These are phyloP conservation scores for Habrosyne pyritoides DNA, from an alignment of 2,888 invertebrate genomes.

Conservation along the genomic window DNA sequence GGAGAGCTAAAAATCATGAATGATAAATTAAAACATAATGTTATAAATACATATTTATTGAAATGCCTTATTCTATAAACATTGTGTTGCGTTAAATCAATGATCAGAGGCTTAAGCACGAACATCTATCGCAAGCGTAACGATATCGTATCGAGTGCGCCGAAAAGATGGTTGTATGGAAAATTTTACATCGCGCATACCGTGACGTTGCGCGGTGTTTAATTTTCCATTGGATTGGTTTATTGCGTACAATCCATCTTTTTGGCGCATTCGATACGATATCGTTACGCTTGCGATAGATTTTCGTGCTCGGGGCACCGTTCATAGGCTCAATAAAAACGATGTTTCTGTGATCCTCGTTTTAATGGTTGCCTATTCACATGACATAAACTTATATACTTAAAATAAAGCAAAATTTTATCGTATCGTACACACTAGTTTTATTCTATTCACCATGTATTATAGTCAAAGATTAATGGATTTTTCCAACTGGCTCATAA, in stretches of 20 bases:
- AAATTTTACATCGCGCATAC: too few relatives aligned
- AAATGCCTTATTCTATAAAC: constrained; percentile 12
- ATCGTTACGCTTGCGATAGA: too few relatives aligned
- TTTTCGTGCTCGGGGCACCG: too few relatives aligned
- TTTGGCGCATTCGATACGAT: too few relatives aligned
- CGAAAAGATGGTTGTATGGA: too few relatives aligned
- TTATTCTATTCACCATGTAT: neutral
- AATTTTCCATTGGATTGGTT: too few relatives aligned
- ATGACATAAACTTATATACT: constrained; percentile 11
- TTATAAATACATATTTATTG: constrained; percentile 28
- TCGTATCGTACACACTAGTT: neutral
- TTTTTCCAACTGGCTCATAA: neutral
- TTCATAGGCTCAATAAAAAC: too few relatives aligned
- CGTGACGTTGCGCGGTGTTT: too few relatives aligned
- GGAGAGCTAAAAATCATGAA: neutral
- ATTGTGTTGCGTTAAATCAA: neutral
- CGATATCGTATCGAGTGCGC: too few relatives aligned
- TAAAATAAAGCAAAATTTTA: constrained; percentile 5
- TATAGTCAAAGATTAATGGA: neutral
- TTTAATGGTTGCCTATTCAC: constrained; percentile 28
- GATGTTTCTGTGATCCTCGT: neutral
- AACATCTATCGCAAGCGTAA: too few relatives aligned
- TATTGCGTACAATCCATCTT: too few relatives aligned
- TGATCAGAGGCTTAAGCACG: too few relatives aligned
- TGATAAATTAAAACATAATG: constrained; percentile 34